Evolutionary conservation across 2,888 invertebrate species (phyloP).

Genomic region (Meganola albula): DNA sequence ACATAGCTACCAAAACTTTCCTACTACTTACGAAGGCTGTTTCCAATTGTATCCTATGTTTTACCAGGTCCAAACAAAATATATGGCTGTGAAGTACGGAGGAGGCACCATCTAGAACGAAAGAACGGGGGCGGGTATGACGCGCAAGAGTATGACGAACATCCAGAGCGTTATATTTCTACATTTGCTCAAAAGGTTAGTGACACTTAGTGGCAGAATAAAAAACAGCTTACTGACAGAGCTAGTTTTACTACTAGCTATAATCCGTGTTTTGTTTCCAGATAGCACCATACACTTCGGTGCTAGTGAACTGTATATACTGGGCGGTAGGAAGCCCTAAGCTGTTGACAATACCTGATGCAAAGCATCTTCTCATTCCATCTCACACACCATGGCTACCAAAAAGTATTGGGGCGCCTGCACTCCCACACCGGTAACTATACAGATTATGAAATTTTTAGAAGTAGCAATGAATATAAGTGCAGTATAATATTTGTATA

Average conservation of each 20-base stretch:
- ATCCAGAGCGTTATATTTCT: constrained; percentile 96
- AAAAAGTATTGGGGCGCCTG: constrained; percentile 90
- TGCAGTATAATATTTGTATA: constrained; percentile 3
- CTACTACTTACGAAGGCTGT: no score
- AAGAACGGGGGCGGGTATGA: constrained; percentile 96
- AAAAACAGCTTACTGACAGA: no score
- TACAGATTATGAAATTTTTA: no score
- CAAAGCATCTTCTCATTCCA: constrained; percentile 93
- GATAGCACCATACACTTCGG: constrained; percentile 98
- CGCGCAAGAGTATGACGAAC: constrained; percentile 88
- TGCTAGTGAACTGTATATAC: constrained; percentile 98
- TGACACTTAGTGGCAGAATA: background rate
- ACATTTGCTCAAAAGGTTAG: constrained; percentile 94
- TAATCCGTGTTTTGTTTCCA: constrained; percentile 51
- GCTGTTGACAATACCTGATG: constrained; percentile 97
- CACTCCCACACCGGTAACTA: constrained; percentile 84
- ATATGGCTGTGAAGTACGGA: constrained; percentile 96
- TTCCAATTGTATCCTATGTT: no score
- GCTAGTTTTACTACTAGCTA: no score
- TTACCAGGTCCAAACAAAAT: constrained; percentile 96
- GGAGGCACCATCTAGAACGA: constrained; percentile 94
- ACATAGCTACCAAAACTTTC: background rate
- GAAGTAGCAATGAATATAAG: no score
- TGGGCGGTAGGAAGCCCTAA: constrained; percentile 99
- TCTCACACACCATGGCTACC: constrained; percentile 96